A percentile compares a stretch with the other conserved stretches of the same genome.
These are phyloP conservation scores for Megastigmus dorsalis DNA, from an alignment of 2,888 invertebrate species.

Conservation along the genomic window DNA sequence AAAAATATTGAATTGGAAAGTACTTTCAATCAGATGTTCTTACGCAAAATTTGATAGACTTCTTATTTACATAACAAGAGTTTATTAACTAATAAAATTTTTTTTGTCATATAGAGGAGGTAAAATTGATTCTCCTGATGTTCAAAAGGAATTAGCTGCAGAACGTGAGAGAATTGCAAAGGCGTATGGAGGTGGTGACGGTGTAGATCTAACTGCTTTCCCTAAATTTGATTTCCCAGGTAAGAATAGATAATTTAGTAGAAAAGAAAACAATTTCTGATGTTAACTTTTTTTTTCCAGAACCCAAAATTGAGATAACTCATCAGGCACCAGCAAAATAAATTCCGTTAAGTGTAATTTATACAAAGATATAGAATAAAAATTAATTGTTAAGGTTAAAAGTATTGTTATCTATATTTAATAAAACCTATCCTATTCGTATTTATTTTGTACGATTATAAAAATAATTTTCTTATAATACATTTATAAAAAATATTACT, in stretches of 20 bases:
- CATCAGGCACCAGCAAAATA: conserved; percentile 35
- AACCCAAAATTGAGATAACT: conserved; percentile 60
- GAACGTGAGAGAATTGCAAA: conserved; percentile 89
- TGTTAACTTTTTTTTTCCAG: conserved; percentile 60
- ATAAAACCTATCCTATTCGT: conserved; percentile 13
- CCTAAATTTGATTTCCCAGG: conserved; percentile 88
- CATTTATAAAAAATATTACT: conserved; percentile 10
- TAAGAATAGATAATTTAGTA: conserved; percentile 55
- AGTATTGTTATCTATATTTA: conserved; percentile 3
- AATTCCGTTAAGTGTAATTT: conserved; percentile 44
- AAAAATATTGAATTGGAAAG: neutral
- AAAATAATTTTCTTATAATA: conserved; percentile 40
- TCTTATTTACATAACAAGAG: neutral
- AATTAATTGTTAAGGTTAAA: conserved; percentile 46
- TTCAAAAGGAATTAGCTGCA: conserved; percentile 83
- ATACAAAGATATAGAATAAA: conserved; percentile 48
- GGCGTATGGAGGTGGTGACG: conserved; percentile 84
- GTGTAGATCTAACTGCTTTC: conserved; percentile 91
- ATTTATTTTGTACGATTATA: conserved; percentile 46
- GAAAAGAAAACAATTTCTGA: too few species aligned
- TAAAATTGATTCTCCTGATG: conserved; percentile 77
- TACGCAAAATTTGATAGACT: neutral
- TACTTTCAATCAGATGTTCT: neutral
- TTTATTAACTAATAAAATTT: neutral
- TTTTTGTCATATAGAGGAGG: conserved; percentile 6